Evolutionary conservation across 64 coral and sea anemone species (phyloP).

Genomic region (Porites australiensis): DNA sequence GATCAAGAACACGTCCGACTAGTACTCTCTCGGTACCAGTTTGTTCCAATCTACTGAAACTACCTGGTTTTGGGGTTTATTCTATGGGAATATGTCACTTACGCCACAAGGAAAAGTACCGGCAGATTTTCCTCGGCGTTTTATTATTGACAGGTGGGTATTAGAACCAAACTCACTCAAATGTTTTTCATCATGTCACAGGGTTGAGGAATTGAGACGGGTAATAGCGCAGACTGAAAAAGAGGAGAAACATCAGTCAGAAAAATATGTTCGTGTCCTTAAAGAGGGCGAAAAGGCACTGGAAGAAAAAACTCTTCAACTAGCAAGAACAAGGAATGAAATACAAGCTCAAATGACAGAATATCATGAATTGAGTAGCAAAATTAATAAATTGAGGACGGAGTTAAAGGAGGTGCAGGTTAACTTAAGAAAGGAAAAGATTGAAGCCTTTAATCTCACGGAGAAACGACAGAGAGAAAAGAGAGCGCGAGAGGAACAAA

Average conservation of each 20-base stretch:
- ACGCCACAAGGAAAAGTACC: no score
- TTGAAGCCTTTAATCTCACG: constrained; percentile 39
- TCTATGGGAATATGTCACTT: no score
- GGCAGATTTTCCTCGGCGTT: no score
- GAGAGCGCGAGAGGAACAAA: constrained; percentile 40
- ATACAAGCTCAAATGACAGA: constrained; percentile 78
- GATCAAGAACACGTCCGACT: no score
- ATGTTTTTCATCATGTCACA: not conserved
- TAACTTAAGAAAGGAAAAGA: constrained; percentile 8
- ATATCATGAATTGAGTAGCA: constrained; percentile 71
- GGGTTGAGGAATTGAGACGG: constrained; percentile 71
- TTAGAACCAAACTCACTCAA: no score
- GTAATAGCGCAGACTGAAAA: constrained; percentile 71
- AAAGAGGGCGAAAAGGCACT: constrained; percentile 89
- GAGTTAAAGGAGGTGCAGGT: constrained; percentile 70
- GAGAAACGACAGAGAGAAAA: constrained; percentile 56
- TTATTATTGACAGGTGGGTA: no score
- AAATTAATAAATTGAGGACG: constrained; percentile 61
- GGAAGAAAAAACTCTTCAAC: constrained; percentile 73
- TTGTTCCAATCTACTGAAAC: no score
- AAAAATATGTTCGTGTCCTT: constrained; percentile 68
- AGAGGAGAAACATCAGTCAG: constrained; percentile 58
- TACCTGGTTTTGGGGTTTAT: no score
- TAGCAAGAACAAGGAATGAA: constrained; percentile 79
- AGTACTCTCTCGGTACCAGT: no score